Evolutionary conservation across 2,113 vertebrate species (phyloP), one percentile per base, ranked within the genome.

Genomic region (Otis tarda): DNA sequence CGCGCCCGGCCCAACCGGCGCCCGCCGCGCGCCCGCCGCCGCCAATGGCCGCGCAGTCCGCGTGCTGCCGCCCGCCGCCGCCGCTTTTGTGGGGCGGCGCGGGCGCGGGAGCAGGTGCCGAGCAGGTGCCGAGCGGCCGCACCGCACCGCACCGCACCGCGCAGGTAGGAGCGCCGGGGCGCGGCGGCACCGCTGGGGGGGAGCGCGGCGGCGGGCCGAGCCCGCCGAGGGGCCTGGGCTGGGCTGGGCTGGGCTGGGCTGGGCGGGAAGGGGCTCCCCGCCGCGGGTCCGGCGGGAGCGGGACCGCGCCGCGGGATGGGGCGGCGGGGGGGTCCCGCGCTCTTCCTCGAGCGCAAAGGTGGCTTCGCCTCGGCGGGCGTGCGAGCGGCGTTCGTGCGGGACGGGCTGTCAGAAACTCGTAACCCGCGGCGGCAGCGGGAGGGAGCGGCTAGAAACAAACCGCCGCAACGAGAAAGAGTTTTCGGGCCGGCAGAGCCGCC

Each of bases 31-130:
- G 39, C 39, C 39, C 39, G 39, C 39, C 39, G 39, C 92, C 55
- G 73, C 97, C 97, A 98, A 98, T 98, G 91, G 80, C 22, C 49
- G 88, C 60, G 84, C 91, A 63, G 96, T 97, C 97, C 97, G 97
- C 94, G 87, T 95, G 76, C 74, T 64, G 89, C 95, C 96, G 95
- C 97, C 97, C 39, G 39, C 39, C 39, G 39, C 39, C 39, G 39
- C 39, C 39, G 39, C 39, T 39, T 39, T 39, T 39, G 39, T 39
- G 39, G 39, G 39, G 39, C 39, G 39, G 95, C 93, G 97, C 95
- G 95, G 80, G 87, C 77, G 76, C 95, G 79, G 47, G 94, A 83
- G 97, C 97, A 68, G 97, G 97, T 76, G 97, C 92, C 50, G 85
- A 90, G 57, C 55, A 64, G 39, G 39, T 39, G 39, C 39, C 39